Evolutionary conservation across 1,140 invertebrate genomes (phyloP), one percentile per base, ranked within the genome.

Genomic region (Nasonia longicornis): DNA sequence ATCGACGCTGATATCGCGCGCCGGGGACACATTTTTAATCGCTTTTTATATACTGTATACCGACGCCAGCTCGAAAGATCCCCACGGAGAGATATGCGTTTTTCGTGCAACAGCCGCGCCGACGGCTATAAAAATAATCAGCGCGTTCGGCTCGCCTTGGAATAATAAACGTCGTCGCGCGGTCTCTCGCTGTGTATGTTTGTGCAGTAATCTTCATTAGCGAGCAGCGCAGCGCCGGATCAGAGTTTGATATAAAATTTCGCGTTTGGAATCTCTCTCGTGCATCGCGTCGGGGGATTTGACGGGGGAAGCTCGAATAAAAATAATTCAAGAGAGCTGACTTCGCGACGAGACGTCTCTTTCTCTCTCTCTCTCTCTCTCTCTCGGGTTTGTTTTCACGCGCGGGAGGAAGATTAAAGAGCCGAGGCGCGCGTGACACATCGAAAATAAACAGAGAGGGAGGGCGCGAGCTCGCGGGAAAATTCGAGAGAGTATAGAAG

Each of bases 401-500:
- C 26, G 26, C 84, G 76, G 71, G 81, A 63, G 73, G 80, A 64
- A 85, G 85, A 85, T 85, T 85, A 85, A 85, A 84, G 83, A 84
- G 81, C 83, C 71, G 80, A 77, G 80, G 82, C 80, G 84, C 84
- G 82, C 80, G 84, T 83, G 85, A 85, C 85, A 84, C 82, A 84
- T 85, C 82, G 79, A 85, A 85, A 86, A 86, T 82, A 86, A 86
- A 86, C 84, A 85, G 81, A 84, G 82, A 82, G 84, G 26, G 26
- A 26, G 26, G 26, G 26, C 26, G 26, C 1, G 26, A n/a, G 66
- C 52, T 45, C 70, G 20, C 71, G 71, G 71, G 38, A 38, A 38
- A 38, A 71, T 71, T 71, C 22, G 22, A 26, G 64, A 29, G 64
- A 26, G 26, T 16, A 6, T 16, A 6, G 31, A 35, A 35, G 31